A percentile compares a stretch with the other conserved stretches of the same genome.
Evolutionary conservation across 2,113 vertebrate genomes (phyloP).

Genomic region (Scartelaos histophorus): DNA sequence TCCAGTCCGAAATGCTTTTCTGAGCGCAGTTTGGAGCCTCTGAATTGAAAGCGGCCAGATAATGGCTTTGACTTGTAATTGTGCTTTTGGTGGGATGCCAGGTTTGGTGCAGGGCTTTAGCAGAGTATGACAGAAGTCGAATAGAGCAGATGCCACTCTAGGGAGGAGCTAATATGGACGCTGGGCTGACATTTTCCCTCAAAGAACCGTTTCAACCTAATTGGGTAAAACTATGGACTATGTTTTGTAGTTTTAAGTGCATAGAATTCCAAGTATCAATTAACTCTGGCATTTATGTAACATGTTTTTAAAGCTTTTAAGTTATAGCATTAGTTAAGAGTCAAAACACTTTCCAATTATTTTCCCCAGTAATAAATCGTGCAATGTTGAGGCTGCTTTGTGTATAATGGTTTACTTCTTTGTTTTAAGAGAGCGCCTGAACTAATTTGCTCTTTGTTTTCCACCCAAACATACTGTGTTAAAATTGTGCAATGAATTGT

Average conservation of each 20-base stretch:
- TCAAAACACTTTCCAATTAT: neutral
- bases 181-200: neutral
- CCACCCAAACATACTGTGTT: neutral
- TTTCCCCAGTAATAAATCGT: neutral
- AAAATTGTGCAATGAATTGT: neutral
- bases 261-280: neutral
- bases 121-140: conserved; percentile 7
- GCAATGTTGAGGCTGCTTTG: too few species aligned
- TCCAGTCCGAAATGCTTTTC: conserved; percentile 33
- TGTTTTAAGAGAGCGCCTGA: neutral
- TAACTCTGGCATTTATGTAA: neutral
- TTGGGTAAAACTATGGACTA: neutral
- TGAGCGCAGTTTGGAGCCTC: conserved; percentile 43
- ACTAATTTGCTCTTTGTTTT: neutral
- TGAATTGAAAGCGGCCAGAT: conserved; percentile 52
- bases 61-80: conserved; percentile 43
- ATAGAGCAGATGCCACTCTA: conserved; percentile 11
- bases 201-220: neutral
- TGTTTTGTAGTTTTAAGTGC: neutral
- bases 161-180: neutral
- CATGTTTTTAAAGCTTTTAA: neutral
- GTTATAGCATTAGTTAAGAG: neutral
- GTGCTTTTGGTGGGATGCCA: conserved; percentile 14
- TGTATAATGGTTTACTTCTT: neutral
- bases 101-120: conserved; percentile 7